A percentile compares a stretch with the other conserved stretches of the same genome.
phyloP scores from a whole-genome alignment of 2,888 invertebrate species.

The Apamea epomidion region DNA sequence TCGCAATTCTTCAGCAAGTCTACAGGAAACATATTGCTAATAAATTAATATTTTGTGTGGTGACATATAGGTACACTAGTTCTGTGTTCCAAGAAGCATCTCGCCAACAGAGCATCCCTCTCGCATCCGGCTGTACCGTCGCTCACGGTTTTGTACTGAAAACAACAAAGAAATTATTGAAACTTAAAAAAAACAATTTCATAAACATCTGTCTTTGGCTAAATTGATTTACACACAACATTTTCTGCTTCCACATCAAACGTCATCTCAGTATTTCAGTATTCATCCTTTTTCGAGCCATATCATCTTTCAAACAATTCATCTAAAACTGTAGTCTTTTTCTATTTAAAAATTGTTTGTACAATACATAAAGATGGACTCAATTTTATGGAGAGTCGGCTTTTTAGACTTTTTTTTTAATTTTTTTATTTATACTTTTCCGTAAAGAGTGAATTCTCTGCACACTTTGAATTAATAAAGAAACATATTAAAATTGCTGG shows the following conservation, averaged over 20 bases:
- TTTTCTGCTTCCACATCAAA: neutral
- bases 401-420: too few species aligned
- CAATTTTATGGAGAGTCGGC: neutral
- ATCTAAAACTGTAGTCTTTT: too few species aligned
- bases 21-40: neutral
- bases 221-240: neutral
- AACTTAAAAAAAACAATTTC: neutral
- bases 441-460: neutral
- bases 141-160: slow-evolving; percentile 25
- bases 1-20: neutral
- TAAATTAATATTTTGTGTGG: neutral
- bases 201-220: too few species aligned
- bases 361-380: neutral
- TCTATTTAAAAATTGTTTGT: too few species aligned
- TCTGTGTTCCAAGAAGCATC: slow-evolving; percentile 10
- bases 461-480: neutral
- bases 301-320: too few species aligned
- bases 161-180: neutral
- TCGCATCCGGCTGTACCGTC: slow-evolving; percentile 20
- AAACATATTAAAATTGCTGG: neutral
- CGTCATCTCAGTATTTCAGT: neutral
- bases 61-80: slow-evolving; percentile 7
- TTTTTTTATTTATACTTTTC: neutral
- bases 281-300: neutral
- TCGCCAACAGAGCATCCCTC: neutral